Evolutionary conservation across 2,888 invertebrate genomes (phyloP).

Genomic region (Bellardia bayeri): DNA sequence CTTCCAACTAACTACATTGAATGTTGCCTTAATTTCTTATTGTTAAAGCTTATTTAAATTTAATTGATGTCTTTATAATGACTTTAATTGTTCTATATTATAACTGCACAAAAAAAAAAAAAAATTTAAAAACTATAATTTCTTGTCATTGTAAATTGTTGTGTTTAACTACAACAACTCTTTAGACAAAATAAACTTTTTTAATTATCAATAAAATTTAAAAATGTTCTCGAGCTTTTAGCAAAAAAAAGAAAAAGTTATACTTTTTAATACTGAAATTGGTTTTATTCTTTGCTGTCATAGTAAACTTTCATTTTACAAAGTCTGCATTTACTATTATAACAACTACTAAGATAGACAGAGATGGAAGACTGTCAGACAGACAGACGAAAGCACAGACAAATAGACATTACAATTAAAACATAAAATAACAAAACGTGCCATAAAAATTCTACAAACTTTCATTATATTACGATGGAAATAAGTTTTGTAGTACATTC

Average conservation of each 20-base stretch:
- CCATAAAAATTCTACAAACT: slow-evolving; percentile 65
- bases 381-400: not conserved
- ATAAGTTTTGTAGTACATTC: slow-evolving; percentile 30
- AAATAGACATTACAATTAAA: slow-evolving; percentile 52
- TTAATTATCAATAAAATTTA: slow-evolving; percentile 60
- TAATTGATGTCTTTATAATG: slow-evolving; percentile 44
- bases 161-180: slow-evolving; percentile 12
- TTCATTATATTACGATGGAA: slow-evolving; percentile 45
- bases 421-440: slow-evolving; percentile 66
- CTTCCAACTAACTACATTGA: too few species aligned
- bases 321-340: slow-evolving; percentile 14
- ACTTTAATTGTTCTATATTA: slow-evolving; percentile 38
- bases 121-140: slow-evolving; percentile 9
- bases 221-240: slow-evolving; percentile 17
- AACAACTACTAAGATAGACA: slow-evolving; percentile 26
- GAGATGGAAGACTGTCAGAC: slow-evolving; percentile 10
- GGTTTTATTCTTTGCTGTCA: not conserved
- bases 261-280: slow-evolving; percentile 26
- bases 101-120: not conserved
- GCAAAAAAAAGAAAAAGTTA: not conserved
- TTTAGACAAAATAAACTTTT: slow-evolving; percentile 18
- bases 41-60: slow-evolving; percentile 20
- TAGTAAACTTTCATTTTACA: slow-evolving; percentile 5
- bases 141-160: not conserved
- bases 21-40: too few species aligned